Percentiles rank a stretch among this genome's conserved stretches.
Evolutionary conservation across 2,888 invertebrate genomes (phyloP).

Genomic region (Tiphia femorata): DNA sequence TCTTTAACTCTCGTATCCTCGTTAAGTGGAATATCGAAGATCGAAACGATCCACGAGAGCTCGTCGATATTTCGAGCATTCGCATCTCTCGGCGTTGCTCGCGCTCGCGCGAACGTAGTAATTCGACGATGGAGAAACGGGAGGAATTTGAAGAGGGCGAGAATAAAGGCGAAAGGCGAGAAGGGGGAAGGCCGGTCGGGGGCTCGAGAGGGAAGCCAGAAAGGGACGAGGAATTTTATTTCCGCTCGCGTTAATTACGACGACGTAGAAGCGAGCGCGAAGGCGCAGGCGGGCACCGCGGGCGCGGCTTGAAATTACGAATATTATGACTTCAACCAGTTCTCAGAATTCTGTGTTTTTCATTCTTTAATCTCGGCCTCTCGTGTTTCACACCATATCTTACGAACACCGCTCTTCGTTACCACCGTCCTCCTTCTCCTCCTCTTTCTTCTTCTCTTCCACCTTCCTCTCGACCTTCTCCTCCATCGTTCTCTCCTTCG

Average conservation of each 20-base stretch:
- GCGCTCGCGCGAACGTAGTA: neutral
- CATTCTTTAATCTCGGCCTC: constrained; percentile 68
- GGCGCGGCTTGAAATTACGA: constrained; percentile 65
- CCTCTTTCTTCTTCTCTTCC: constrained; percentile 15
- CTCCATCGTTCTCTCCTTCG: constrained; percentile 9
- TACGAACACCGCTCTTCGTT: constrained; percentile 43
- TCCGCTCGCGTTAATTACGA: constrained; percentile 55
- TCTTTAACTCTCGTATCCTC: no score
- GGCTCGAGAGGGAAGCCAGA: constrained; percentile 31
- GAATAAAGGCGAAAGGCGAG: constrained; percentile 4
- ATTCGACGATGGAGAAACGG: constrained; percentile 6
- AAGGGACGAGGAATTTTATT: constrained; percentile 50
- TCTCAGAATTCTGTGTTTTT: constrained; percentile 68
- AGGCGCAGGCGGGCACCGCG: no score
- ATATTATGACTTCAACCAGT: constrained; percentile 67
- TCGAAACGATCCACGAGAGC: no score
- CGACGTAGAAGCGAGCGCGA: constrained; percentile 50
- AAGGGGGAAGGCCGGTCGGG: constrained; percentile 28
- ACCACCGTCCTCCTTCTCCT: neutral
- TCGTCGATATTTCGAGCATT: constrained; percentile 9
- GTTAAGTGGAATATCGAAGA: no score
- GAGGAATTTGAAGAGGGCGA: neutral
- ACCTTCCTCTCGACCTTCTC: constrained; percentile 20
- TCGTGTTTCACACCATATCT: constrained; percentile 66
- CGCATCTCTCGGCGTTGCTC: constrained; percentile 1